Percentiles rank a stretch among this genome's conserved stretches.
These are phyloP conservation scores for Danaus plexippus DNA, from an alignment of 1,140 invertebrate species.

Conservation along the genomic window DNA sequence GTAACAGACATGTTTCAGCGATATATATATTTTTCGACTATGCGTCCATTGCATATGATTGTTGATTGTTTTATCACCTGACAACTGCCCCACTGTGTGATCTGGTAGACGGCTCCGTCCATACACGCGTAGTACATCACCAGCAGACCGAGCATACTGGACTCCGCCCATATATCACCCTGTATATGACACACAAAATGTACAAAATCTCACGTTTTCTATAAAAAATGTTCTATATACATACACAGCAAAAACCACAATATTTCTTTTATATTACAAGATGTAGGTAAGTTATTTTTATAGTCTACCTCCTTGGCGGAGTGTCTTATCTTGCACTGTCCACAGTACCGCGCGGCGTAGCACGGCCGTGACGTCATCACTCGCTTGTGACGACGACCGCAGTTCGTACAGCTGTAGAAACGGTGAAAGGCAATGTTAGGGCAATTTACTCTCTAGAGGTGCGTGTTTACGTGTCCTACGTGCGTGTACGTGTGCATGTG, in stretches of 20 bases:
- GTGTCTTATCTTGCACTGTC: slow-evolving; percentile 91
- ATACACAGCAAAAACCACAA: no score
- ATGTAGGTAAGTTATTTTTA: neutral
- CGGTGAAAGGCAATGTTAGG: neutral
- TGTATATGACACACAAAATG: slow-evolving; percentile 46
- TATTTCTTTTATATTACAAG: no score
- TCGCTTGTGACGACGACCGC: slow-evolving; percentile 89
- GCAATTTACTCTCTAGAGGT: neutral
- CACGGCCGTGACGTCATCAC: slow-evolving; percentile 86
- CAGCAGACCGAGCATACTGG: slow-evolving; percentile 86
- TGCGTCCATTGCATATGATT: neutral
- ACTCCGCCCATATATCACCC: slow-evolving; percentile 97
- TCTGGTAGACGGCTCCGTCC: slow-evolving; percentile 94
- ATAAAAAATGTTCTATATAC: no score
- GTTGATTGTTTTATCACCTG: slow-evolving; percentile 67
- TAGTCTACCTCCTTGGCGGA: slow-evolving; percentile 86
- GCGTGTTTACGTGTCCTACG: neutral
- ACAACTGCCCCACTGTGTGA: slow-evolving; percentile 96
- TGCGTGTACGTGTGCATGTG: no score
- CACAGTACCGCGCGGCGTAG: slow-evolving; percentile 92
- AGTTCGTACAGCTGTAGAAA: slow-evolving; percentile 82
- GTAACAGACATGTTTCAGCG: no score
- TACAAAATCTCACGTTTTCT: neutral
- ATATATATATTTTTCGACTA: no score
- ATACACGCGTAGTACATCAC: slow-evolving; percentile 98